Base-by-base conservation (phyloP, 2,797 vertebrate species). In the Notoglanidium macrostoma region DNA sequence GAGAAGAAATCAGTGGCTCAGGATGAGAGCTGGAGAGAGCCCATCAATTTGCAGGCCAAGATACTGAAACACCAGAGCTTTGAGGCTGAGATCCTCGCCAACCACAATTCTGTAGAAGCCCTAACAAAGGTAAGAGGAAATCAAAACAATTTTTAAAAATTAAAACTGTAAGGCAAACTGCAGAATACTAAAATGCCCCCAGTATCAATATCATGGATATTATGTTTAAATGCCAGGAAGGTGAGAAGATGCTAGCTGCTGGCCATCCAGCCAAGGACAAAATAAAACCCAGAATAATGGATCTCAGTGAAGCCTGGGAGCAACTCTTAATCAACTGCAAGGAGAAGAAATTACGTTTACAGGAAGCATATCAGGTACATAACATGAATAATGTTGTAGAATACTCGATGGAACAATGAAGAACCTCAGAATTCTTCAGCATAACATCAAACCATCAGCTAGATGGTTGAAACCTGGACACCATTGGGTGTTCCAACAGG, bases 11-110 rank as follows among this genome's bases (percentile, higher is more conserved):
- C 92, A 0, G 95, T 96, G 89, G 96, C 97, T 46, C 85, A 96
- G 91, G 97, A 98, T 79, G 96, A 96, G 29, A 96, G 87, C 90
- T 97, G 96, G 96, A 94, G 85, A 92, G 97, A 97, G 90, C 95
- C 95, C 11, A 96, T 94, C 88, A 96, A 94, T 87, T 93, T 97
- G 80, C 97, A 97, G 93, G 94, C 95, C 68, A 98, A 97, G 89
- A 90, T 97, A 49, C 92, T 94, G 88, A 96, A 96, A 89, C 97
- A 97, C 78, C 96, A 96, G 89, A 94, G 93, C 87, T 97, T 98
- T 44, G 96, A 97, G 90, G 96, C 96, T 0, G 97, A 98, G 93
- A 94, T 97, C 87, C 94, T 95, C 29, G 95, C 95, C 2, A 96
- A 95, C n/a, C 92, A 90, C 86, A 95, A 94, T 91, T 89, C 87